Conservation (phyloP, 2,888 invertebrate species). For the Timandra comae region DNA sequence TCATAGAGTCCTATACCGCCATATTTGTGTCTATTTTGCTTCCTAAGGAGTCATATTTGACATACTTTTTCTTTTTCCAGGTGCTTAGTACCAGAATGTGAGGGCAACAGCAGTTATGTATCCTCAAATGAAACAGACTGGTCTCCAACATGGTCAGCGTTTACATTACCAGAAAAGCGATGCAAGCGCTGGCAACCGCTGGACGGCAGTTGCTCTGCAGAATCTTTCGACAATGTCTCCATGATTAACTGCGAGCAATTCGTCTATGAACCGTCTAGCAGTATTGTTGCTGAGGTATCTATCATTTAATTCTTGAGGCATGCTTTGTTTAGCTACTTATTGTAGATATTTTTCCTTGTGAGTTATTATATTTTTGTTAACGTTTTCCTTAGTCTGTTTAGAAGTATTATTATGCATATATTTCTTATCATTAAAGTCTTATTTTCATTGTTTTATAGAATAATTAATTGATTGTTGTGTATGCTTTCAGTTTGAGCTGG, state of each 20-base stretch:
- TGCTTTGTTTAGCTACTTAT: too few relatives aligned
- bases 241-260: slow-evolving; percentile 50
- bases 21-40: too few relatives aligned
- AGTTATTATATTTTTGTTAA: too few relatives aligned
- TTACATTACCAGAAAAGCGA: slow-evolving; percentile 43
- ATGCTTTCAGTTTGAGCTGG: slow-evolving; percentile 77
- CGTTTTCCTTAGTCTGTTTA: too few relatives aligned
- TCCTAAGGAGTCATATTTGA: too few relatives aligned
- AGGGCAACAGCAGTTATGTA: slow-evolving; percentile 34
- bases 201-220: slow-evolving; percentile 36
- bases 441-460: too few relatives aligned
- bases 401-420: too few relatives aligned
- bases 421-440: too few relatives aligned
- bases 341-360: too few relatives aligned
- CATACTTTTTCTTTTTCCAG: slow-evolving; percentile 41
- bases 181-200: slow-evolving; percentile 36
- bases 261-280: slow-evolving; percentile 65
- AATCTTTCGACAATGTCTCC: slow-evolving; percentile 52
- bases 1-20: too few relatives aligned
- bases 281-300: slow-evolving; percentile 76
- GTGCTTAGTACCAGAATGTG: slow-evolving; percentile 74
- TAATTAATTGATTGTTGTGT: too few relatives aligned
- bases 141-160: slow-evolving; percentile 37
- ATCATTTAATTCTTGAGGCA: too few relatives aligned
- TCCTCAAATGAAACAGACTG: slow-evolving; percentile 23